A percentile compares a stretch with the other conserved stretches of the same genome.
phyloP scores from a whole-genome alignment of 2,888 invertebrate genomes.

The Serripes groenlandicus region DNA sequence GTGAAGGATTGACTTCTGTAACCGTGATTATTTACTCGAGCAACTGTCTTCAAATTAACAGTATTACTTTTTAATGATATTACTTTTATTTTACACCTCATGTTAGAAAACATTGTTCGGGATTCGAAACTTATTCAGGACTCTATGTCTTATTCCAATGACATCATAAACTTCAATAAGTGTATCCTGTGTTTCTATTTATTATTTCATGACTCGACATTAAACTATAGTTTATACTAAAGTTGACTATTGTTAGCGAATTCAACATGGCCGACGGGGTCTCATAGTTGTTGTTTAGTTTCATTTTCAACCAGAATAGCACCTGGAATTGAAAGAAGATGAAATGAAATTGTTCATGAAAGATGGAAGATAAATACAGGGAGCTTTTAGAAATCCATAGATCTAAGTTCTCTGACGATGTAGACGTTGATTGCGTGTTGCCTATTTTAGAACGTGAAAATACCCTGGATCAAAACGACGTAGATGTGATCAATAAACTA shows the following conservation, averaged over 20 bases:
- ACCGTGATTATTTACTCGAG: too few relatives aligned
- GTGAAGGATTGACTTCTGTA: too few relatives aligned
- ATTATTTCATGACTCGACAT: not conserved
- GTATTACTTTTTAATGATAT: too few relatives aligned
- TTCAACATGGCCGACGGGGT: constrained; percentile 67
- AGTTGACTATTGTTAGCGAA: constrained; percentile 60
- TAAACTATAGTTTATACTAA: too few relatives aligned
- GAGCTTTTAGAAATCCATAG: constrained; percentile 78
- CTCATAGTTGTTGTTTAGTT: not conserved
- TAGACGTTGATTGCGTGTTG: constrained; percentile 76
- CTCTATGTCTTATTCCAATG: too few relatives aligned
- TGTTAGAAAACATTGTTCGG: too few relatives aligned
- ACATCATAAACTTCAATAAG: too few relatives aligned
- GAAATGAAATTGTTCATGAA: not conserved
- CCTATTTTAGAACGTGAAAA: constrained; percentile 75
- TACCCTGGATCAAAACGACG: constrained; percentile 72
- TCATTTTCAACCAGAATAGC: constrained; percentile 2
- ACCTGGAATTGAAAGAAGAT: not conserved
- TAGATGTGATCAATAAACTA: constrained; percentile 76
- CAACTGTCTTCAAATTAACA: too few relatives aligned
- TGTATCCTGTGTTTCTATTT: too few relatives aligned
- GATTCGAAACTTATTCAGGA: too few relatives aligned
- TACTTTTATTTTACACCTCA: too few relatives aligned
- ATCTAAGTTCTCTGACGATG: constrained; percentile 72
- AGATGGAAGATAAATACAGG: constrained; percentile 78